These are phyloP conservation scores for Dysmachus trigonus DNA, from an alignment of 2,888 invertebrate species.

Conservation along the genomic window DNA sequence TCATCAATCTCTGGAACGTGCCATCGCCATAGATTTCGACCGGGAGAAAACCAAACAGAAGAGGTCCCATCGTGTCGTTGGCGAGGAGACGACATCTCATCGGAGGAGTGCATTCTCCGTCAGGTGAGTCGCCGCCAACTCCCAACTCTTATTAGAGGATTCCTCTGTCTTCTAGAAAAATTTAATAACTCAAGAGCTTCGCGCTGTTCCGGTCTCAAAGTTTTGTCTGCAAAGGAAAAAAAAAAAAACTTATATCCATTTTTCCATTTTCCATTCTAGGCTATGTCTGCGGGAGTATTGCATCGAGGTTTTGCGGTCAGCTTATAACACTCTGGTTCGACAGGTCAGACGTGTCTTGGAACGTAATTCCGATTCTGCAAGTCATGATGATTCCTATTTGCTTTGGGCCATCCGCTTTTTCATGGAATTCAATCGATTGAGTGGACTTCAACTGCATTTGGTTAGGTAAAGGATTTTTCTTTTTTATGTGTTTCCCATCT, in stretches of 20 bases:
- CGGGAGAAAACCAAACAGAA: slow-evolving; percentile 79
- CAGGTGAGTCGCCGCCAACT: slow-evolving; percentile 62
- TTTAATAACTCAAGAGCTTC: background rate
- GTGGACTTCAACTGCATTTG: slow-evolving; percentile 85
- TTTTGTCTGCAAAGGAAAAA: background rate
- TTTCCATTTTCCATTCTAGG: slow-evolving; percentile 70
- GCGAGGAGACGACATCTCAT: slow-evolving; percentile 72
- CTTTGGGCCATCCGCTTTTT: slow-evolving; percentile 95
- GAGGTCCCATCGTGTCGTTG: slow-evolving; percentile 75
- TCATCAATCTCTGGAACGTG: slow-evolving; percentile 83
- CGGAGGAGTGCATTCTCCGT: slow-evolving; percentile 89
- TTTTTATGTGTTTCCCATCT: slow-evolving; percentile 42
- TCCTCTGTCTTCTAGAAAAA: background rate
- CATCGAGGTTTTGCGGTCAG: slow-evolving; percentile 88
- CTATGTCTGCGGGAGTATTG: slow-evolving; percentile 94
- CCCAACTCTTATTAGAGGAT: background rate
- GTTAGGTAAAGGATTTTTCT: slow-evolving; percentile 73
- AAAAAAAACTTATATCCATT: background rate
- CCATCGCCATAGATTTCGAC: slow-evolving; percentile 82
- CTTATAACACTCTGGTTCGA: slow-evolving; percentile 93
- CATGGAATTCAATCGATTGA: slow-evolving; percentile 94
- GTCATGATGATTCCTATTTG: slow-evolving; percentile 93
- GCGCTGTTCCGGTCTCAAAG: background rate
- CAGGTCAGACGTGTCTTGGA: slow-evolving; percentile 82
- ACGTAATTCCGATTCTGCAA: slow-evolving; percentile 72